Evolutionary conservation across 2,113 vertebrate species (phyloP).

Genomic region (Scatophagus argus): DNA sequence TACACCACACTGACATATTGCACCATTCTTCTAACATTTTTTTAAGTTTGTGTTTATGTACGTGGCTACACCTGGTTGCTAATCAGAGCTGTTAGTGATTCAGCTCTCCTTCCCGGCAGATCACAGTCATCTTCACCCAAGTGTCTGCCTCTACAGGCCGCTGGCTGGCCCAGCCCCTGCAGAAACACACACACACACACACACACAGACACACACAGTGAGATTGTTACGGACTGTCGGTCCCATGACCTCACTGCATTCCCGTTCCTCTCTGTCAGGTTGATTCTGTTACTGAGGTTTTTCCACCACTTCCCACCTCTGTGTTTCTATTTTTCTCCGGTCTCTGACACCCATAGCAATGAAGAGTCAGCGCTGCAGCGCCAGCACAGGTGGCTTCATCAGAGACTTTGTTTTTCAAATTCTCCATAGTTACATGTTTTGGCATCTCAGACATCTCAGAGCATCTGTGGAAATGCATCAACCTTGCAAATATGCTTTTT

Average conservation of each 20-base stretch:
- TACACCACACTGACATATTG: not conserved
- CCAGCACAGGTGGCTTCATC: constrained; percentile 43
- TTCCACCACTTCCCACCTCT: constrained; percentile 57
- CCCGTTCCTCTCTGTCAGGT: constrained; percentile 77
- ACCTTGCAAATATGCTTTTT: not conserved
- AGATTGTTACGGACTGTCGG: constrained; percentile 63
- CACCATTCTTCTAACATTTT: constrained; percentile 1
- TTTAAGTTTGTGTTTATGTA: constrained; percentile 24
- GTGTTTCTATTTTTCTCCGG: constrained; percentile 37
- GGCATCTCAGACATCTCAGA: not conserved
- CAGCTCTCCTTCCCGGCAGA: constrained; percentile 69
- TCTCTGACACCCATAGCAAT: constrained; percentile 24
- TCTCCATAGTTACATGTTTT: not conserved
- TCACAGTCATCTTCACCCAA: constrained; percentile 72
- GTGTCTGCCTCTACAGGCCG: constrained; percentile 74
- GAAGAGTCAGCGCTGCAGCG: constrained; percentile 19
- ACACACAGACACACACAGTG: constrained; percentile 49
- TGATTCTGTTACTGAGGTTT: constrained; percentile 81
- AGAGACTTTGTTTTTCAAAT: constrained; percentile 17
- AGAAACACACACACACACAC: constrained; percentile 50
- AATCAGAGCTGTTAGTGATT: constrained; percentile 65
- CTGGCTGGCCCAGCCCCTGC: constrained; percentile 54
- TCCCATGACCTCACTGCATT: constrained; percentile 83
- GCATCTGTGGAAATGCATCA: constrained; percentile 19
- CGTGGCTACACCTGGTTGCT: constrained; percentile 48